phyloP scores from a whole-genome alignment of 2,888 invertebrate genomes.

The Diarsia brunnea region DNA sequence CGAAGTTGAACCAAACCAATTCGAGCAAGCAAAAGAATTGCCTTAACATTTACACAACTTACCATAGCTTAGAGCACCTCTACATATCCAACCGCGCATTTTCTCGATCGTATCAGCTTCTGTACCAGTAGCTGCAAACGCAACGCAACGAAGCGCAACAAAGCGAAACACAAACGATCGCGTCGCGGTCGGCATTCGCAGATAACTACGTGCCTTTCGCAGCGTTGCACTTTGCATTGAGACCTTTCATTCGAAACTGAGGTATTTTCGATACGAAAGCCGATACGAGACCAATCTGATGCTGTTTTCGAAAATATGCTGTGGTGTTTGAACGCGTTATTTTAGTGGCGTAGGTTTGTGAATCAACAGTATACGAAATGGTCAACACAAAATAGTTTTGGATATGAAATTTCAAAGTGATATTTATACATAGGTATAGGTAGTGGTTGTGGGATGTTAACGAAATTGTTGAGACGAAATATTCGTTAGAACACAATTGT shows the following conservation, averaged over 20 bases:
- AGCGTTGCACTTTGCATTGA: conserved; percentile 21
- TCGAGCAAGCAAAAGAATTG: neutral
- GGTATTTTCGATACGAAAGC: conserved; percentile 27
- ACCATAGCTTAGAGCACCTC: neutral
- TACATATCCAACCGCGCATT: neutral
- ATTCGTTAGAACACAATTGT: neutral
- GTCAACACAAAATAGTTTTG: neutral
- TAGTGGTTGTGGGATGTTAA: neutral
- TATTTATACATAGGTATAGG: neutral
- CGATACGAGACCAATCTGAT: conserved; percentile 12
- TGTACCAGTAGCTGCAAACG: neutral
- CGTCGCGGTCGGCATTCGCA: conserved; percentile 21
- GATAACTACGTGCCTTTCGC: conserved; percentile 25
- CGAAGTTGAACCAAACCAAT: too few relatives aligned
- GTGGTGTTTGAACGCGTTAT: neutral
- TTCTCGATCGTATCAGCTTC: conserved; percentile 2
- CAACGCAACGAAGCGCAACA: conserved; percentile 12
- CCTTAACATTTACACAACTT: neutral
- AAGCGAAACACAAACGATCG: conserved; percentile 18
- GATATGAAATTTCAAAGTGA: neutral
- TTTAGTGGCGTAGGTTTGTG: neutral
- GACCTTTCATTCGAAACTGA: conserved; percentile 20
- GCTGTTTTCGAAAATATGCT: neutral
- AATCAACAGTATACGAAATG: neutral
- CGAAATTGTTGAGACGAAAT: neutral